Percentiles rank a stretch among this genome's conserved stretches.
These are phyloP conservation scores for Haliclona indistincta DNA, from an alignment of 37 sponge, comb jelly and placozoan species.

Conservation along the genomic window DNA sequence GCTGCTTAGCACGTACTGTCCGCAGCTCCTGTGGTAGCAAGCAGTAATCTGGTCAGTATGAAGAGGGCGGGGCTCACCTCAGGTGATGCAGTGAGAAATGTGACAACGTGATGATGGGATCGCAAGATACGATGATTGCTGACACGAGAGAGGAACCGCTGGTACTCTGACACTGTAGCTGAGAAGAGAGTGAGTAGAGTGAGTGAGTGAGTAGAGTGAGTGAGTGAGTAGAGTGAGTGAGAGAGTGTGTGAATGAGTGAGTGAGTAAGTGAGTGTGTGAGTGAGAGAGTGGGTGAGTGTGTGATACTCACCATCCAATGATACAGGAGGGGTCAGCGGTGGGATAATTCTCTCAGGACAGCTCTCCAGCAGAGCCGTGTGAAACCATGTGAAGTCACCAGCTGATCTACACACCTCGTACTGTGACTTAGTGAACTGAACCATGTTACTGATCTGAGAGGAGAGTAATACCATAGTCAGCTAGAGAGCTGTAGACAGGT, in stretches of 20 bases:
- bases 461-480: not conserved
- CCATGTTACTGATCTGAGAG: constrained; percentile 47
- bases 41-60: not conserved
- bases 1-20: constrained; percentile 57
- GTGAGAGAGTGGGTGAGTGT: not conserved
- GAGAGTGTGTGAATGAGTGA: not conserved
- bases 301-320: constrained; percentile 51
- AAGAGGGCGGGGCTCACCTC: constrained; percentile 41
- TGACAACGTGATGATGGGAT: constrained; percentile 56
- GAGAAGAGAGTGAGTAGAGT: not conserved
- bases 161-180: constrained; percentile 83
- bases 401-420: constrained; percentile 76
- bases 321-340: constrained; percentile 79
- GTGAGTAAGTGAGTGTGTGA: not conserved
- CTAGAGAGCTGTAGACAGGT: not conserved
- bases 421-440: constrained; percentile 20
- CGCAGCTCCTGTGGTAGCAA: constrained; percentile 73
- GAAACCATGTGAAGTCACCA: constrained; percentile 87
- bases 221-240: not conserved
- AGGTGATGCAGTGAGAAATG: constrained; percentile 58
- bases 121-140: constrained; percentile 54
- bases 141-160: constrained; percentile 79
- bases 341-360: constrained; percentile 86
- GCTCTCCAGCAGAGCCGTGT: constrained; percentile 63
- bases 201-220: not conserved